Evolutionary conservation across 1,140 invertebrate genomes (phyloP).

Genomic region (Aphelenchoides besseyi): DNA sequence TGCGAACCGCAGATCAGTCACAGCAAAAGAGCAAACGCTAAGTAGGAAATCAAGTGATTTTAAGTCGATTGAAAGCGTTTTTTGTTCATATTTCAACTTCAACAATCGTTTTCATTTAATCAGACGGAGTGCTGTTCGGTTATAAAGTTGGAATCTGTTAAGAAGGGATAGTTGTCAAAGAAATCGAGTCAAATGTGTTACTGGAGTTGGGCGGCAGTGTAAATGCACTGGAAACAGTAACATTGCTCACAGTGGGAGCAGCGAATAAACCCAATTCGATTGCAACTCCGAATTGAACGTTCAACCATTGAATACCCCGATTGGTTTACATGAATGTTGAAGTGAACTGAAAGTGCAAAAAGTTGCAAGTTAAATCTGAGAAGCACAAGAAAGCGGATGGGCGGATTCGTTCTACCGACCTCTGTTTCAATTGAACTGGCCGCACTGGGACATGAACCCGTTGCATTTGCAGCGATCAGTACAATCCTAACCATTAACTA

Average conservation of each 20-base stretch:
- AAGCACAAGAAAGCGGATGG: too few relatives aligned
- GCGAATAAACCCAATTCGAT: neutral
- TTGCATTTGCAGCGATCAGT: too few relatives aligned
- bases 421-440: too few relatives aligned
- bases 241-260: constrained; percentile 64
- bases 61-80: constrained; percentile 74
- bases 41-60: too few relatives aligned
- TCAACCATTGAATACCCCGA: too few relatives aligned
- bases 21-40: constrained; percentile 87
- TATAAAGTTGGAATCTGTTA: constrained; percentile 71
- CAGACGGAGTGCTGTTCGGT: constrained; percentile 63
- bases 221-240: constrained; percentile 80
- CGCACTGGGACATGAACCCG: too few relatives aligned
- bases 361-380: too few relatives aligned
- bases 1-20: constrained; percentile 82
- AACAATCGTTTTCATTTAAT: constrained; percentile 65
- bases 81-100: constrained; percentile 82
- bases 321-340: too few relatives aligned
- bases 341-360: too few relatives aligned
- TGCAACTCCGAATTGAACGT: too few relatives aligned
- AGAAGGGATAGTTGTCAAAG: constrained; percentile 78
- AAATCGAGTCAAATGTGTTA: constrained; percentile 78
- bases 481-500: too few relatives aligned
- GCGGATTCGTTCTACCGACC: too few relatives aligned
- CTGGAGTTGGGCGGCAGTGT: constrained; percentile 83